Evolutionary conservation across 2,113 vertebrate species (phyloP).

Genomic region (Megaceryle torquata): DNA sequence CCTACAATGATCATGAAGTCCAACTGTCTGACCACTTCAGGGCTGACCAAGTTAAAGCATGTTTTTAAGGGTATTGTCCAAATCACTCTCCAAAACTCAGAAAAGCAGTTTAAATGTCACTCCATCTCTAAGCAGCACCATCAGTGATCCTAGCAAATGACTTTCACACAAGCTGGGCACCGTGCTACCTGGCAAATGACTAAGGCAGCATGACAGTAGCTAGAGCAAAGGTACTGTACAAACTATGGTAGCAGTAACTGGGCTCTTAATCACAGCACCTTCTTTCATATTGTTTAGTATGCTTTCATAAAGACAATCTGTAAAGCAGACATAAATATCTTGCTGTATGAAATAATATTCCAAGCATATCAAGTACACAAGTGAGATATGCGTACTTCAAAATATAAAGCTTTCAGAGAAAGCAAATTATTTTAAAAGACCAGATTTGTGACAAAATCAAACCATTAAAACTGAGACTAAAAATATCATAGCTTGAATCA

Average conservation of each 20-base stretch:
- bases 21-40: background rate
- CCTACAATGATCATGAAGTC: background rate
- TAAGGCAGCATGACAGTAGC: background rate
- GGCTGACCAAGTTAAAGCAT: background rate
- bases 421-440: background rate
- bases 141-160: background rate
- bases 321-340: background rate
- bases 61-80: background rate
- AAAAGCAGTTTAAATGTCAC: background rate
- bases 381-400: background rate
- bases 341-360: background rate
- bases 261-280: background rate
- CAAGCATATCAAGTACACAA: background rate
- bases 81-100: background rate
- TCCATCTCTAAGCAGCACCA: background rate
- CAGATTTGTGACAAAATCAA: background rate
- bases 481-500: background rate
- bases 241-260: background rate
- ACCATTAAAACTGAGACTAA: background rate
- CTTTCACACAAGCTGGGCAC: background rate
- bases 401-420: background rate
- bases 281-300: background rate
- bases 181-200: background rate
- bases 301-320: background rate
- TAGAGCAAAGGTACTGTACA: background rate